phyloP scores from a whole-genome alignment of 1,140 invertebrate genomes.

The Camponotus pennsylvanicus region DNA sequence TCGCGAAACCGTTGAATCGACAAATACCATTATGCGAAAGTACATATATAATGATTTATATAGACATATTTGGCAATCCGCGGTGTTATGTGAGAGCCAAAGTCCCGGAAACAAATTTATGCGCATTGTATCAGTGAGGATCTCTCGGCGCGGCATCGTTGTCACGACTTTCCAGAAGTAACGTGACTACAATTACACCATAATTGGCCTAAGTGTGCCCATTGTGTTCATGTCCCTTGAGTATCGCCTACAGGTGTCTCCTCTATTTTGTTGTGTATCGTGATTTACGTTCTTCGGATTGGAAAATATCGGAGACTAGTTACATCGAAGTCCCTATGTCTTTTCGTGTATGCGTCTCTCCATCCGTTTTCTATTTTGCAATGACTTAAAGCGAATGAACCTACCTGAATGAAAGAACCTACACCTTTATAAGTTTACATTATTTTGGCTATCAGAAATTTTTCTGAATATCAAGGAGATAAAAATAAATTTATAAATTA shows the following conservation, averaged over 20 bases:
- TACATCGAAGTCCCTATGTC: not conserved
- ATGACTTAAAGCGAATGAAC: not conserved
- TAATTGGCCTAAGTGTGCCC: constrained; percentile 61
- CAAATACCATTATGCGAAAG: not conserved
- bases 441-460: not conserved
- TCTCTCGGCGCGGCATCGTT: constrained; percentile 41
- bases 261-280: constrained; percentile 51
- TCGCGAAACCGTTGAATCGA: not conserved
- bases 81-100: constrained; percentile 9
- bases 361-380: constrained; percentile 6
- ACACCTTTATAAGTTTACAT: not conserved
- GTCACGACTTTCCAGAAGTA: constrained; percentile 56
- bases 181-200: constrained; percentile 56
- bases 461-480: not conserved
- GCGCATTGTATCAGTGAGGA: constrained; percentile 40
- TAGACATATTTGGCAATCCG: constrained; percentile 36
- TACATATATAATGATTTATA: constrained; percentile 43
- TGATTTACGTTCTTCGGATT: constrained; percentile 44
- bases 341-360: not conserved
- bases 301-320: constrained; percentile 43
- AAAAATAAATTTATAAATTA: not conserved
- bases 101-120: constrained; percentile 55
- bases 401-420: too few species aligned
- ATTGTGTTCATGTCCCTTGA: constrained; percentile 54
- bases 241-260: constrained; percentile 58